Percentiles rank a stretch among this genome's conserved stretches.
Conservation (phyloP, 1,140 invertebrate genomes). For the Ceratosolen fusciceps region DNA sequence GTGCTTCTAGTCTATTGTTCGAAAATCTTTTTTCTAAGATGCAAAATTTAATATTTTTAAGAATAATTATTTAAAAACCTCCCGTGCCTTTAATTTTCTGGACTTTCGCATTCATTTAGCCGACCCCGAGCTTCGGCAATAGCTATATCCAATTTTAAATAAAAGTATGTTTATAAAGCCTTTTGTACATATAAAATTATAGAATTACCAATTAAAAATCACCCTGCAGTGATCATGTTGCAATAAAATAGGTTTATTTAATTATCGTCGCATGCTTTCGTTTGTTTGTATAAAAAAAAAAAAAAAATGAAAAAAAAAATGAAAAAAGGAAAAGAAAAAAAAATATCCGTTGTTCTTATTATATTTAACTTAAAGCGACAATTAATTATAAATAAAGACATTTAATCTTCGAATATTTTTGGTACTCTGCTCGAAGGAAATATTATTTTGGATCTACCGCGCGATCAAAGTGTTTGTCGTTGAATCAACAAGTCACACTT, state of each 20-base stretch:
- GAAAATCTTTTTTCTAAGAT: no score
- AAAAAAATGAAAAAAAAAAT: no score
- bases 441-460: background rate
- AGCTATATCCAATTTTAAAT: background rate
- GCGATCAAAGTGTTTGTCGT: background rate
- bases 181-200: background rate
- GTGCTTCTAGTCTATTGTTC: no score
- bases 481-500: background rate
- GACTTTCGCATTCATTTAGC: background rate
- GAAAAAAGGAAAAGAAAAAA: no score
- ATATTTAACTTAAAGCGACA: no score
- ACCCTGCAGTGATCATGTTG: no score
- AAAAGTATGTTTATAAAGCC: background rate
- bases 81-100: background rate
- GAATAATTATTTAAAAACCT: background rate
- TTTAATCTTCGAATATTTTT: background rate
- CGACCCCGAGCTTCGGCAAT: background rate
- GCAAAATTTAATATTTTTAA: no score
- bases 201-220: slow-evolving; percentile 12
- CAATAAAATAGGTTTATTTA: background rate
- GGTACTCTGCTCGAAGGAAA: background rate
- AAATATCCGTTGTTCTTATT: no score
- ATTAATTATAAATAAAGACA: no score
- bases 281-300: slow-evolving; percentile 1
- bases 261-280: background rate